phyloP scores from a whole-genome alignment of 1,140 invertebrate genomes.

The Galleria mellonella region DNA sequence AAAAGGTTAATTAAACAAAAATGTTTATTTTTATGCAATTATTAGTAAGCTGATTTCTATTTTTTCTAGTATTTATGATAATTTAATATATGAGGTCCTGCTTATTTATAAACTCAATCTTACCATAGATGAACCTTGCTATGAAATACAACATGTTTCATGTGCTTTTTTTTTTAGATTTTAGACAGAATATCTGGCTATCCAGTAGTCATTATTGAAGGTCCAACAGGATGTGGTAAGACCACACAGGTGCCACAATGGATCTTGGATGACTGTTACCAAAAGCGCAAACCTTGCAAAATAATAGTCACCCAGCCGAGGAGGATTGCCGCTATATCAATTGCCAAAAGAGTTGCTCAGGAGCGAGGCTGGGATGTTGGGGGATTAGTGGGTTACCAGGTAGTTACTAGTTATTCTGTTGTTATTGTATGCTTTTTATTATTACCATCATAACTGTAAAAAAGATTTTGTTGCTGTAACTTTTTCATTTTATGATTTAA shows the following conservation, averaged over 20 bases:
- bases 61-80: too few relatives aligned
- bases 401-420: slow-evolving; percentile 30
- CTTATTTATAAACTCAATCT: too few relatives aligned
- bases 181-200: slow-evolving; percentile 40
- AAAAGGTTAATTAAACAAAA: too few relatives aligned
- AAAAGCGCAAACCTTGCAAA: slow-evolving; percentile 79
- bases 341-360: slow-evolving; percentile 84
- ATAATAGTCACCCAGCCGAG: slow-evolving; percentile 93
- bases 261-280: slow-evolving; percentile 84
- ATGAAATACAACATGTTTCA: too few relatives aligned
- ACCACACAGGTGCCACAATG: slow-evolving; percentile 93
- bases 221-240: slow-evolving; percentile 86
- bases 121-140: too few relatives aligned
- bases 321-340: slow-evolving; percentile 88
- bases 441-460: slow-evolving; percentile 1
- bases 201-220: slow-evolving; percentile 83
- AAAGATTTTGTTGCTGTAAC: too few relatives aligned
- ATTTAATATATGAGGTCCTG: too few relatives aligned
- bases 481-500: too few relatives aligned
- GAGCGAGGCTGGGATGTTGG: slow-evolving; percentile 87
- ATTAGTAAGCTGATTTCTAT: too few relatives aligned
- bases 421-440: too few relatives aligned
- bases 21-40: too few relatives aligned
- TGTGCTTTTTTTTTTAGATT: slow-evolving; percentile 33
- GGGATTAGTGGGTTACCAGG: slow-evolving; percentile 88